Conservation (phyloP, 2,113 vertebrate species). For the Murina feae region DNA sequence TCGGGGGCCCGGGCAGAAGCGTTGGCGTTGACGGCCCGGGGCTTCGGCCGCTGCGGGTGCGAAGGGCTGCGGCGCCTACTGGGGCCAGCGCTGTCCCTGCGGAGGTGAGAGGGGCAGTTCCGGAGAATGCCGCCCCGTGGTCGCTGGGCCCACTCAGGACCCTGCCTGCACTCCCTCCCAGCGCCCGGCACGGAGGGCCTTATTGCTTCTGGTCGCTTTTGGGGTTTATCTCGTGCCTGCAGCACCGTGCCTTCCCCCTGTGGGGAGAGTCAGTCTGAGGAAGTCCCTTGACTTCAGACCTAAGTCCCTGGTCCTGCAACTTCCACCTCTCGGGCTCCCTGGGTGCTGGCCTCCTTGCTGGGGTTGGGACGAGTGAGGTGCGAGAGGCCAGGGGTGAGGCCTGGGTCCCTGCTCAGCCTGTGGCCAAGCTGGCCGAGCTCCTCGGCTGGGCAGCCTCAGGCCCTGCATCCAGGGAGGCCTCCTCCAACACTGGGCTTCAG, state of each 20-base stretch:
- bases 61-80: slow-evolving; percentile 31
- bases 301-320: neutral
- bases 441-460: neutral
- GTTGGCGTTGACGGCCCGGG: slow-evolving; percentile 11
- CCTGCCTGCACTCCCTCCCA: slow-evolving; percentile 4
- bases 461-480: neutral
- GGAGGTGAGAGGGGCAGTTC: slow-evolving; percentile 73
- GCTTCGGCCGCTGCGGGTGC: slow-evolving; percentile 57
- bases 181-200: slow-evolving; percentile 54
- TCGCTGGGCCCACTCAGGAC: neutral
- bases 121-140: slow-evolving; percentile 39
- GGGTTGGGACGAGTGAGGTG: neutral
- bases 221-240: neutral
- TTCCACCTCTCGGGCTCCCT: neutral
- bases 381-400: neutral
- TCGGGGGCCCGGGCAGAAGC: slow-evolving; percentile 39
- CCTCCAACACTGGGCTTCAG: neutral
- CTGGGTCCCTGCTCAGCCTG: neutral
- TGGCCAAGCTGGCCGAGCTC: neutral
- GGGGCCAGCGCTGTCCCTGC: slow-evolving; percentile 69
- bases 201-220: slow-evolving; percentile 66
- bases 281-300: neutral
- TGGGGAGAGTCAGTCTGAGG: neutral
- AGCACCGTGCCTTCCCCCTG: neutral
- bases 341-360: neutral